Evolutionary conservation across 2,797 vertebrate species (phyloP).

Genomic region (Malurus splendens): DNA sequence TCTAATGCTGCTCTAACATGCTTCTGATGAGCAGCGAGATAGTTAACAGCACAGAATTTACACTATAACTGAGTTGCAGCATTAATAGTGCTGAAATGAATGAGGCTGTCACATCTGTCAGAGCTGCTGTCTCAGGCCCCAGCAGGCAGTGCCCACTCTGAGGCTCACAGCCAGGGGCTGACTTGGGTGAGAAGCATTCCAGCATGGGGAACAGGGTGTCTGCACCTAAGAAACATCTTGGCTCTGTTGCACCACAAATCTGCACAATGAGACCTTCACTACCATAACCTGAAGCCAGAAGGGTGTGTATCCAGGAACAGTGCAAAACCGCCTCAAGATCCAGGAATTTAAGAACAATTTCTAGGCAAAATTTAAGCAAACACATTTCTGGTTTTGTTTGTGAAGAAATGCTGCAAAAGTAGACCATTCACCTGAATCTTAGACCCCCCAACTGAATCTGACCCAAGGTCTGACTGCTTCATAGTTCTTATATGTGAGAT

Average conservation of each 20-base stretch:
- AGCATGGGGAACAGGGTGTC: background rate
- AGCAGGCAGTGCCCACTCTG: background rate
- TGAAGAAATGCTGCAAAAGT: background rate
- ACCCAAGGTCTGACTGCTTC: background rate
- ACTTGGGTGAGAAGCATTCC: background rate
- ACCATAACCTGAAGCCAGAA: background rate
- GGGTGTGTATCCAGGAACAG: background rate
- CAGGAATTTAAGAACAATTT: background rate
- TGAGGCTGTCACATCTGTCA: background rate
- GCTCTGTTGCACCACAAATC: background rate
- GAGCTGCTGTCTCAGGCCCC: background rate
- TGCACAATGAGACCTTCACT: background rate
- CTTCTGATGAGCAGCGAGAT: background rate
- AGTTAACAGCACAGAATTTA: conserved; percentile 6
- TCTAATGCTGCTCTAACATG: background rate
- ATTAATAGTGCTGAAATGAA: background rate
- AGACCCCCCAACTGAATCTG: background rate
- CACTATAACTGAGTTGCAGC: background rate
- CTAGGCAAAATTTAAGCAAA: background rate
- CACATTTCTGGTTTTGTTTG: background rate
- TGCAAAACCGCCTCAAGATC: background rate
- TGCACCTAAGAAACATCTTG: background rate
- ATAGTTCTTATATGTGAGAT: background rate
- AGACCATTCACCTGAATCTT: background rate
- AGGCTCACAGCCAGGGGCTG: background rate